Conservation (phyloP, 1,140 invertebrate species). For the Danaus plexippus region DNA sequence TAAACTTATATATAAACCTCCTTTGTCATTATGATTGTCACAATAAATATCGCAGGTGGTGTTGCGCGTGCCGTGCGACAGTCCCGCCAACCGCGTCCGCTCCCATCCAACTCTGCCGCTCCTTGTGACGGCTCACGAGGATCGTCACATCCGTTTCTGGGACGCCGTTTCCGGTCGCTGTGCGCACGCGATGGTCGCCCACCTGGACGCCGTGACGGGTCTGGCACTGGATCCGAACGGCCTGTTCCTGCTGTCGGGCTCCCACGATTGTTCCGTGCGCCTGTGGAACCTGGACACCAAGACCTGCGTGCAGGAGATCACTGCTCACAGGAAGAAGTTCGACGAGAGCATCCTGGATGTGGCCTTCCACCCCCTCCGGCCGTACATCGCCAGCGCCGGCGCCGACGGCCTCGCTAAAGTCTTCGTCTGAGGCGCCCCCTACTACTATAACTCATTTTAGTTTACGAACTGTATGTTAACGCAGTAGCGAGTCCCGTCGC, state of each 20-base stretch:
- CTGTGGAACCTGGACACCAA: slow-evolving; percentile 99
- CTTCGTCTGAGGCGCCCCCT: slow-evolving; percentile 78
- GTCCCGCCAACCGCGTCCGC: slow-evolving; percentile 83
- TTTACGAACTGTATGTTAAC: slow-evolving; percentile 35
- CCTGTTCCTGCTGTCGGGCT: slow-evolving; percentile 96
- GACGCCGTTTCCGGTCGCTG: slow-evolving; percentile 96
- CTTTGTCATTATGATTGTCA: slow-evolving; percentile 37
- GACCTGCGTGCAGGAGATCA: slow-evolving; percentile 99
- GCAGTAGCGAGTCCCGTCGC: slow-evolving; percentile 32
- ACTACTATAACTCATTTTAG: slow-evolving; percentile 21
- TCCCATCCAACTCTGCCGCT: slow-evolving; percentile 96
- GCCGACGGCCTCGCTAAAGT: slow-evolving; percentile 99
- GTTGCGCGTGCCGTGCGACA: slow-evolving; percentile 80
- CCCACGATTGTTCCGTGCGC: slow-evolving; percentile 98
- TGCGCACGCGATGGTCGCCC: slow-evolving; percentile 98
- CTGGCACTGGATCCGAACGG: slow-evolving; percentile 98
- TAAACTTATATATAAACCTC: neutral
- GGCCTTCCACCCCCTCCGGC: slow-evolving; percentile 98
- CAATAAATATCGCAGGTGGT: slow-evolving; percentile 50
- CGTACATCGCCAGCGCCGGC: slow-evolving; percentile 98
- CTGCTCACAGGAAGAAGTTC: slow-evolving; percentile 99
- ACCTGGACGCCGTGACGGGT: slow-evolving; percentile 98
- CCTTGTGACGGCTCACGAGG: slow-evolving; percentile 97
- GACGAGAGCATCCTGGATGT: slow-evolving; percentile 99
- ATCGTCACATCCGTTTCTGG: slow-evolving; percentile 98